These are phyloP conservation scores for Periophthalmus magnuspinnatus DNA, from an alignment of 2,797 vertebrate genomes.

Conservation along the genomic window DNA sequence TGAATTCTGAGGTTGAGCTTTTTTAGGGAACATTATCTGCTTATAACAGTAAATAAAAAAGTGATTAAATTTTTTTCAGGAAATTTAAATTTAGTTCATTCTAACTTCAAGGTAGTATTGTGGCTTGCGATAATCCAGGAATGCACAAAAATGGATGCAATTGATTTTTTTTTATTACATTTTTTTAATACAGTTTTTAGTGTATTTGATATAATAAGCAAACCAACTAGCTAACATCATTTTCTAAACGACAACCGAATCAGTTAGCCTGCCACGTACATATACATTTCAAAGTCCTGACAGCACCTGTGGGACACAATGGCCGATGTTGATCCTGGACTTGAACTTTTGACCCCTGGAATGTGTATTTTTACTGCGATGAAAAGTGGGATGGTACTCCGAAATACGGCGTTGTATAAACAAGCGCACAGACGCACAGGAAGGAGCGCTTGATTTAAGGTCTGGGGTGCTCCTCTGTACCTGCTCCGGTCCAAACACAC, in stretches of 20 bases:
- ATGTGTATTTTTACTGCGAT: slow-evolving; percentile 72
- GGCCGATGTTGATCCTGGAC: slow-evolving; percentile 51
- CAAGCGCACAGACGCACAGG: slow-evolving; percentile 55
- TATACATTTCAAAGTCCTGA: slow-evolving; percentile 39
- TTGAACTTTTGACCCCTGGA: slow-evolving; percentile 69
- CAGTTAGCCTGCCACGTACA: slow-evolving; percentile 25
- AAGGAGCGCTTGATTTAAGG: slow-evolving; percentile 64
- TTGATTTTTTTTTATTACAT: too few relatives aligned
- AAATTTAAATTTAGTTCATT: too few relatives aligned
- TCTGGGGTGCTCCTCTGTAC: slow-evolving; percentile 29
- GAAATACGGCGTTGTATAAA: slow-evolving; percentile 64
- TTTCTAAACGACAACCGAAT: slow-evolving; percentile 16
- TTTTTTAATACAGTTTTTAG: too few relatives aligned
- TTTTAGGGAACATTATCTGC: too few relatives aligned
- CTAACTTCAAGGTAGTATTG: too few relatives aligned
- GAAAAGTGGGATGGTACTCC: slow-evolving; percentile 48
- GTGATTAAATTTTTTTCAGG: too few relatives aligned
- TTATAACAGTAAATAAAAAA: too few relatives aligned
- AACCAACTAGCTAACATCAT: not conserved
- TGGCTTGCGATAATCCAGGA: too few relatives aligned
- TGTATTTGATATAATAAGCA: not conserved
- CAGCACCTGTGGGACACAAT: slow-evolving; percentile 71
- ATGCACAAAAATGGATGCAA: too few relatives aligned
- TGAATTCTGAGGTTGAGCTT: too few relatives aligned
- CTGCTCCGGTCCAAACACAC: slow-evolving; percentile 60